Evolutionary conservation across 1,140 invertebrate genomes (phyloP).

Genomic region (Megalonaias nervosa): DNA sequence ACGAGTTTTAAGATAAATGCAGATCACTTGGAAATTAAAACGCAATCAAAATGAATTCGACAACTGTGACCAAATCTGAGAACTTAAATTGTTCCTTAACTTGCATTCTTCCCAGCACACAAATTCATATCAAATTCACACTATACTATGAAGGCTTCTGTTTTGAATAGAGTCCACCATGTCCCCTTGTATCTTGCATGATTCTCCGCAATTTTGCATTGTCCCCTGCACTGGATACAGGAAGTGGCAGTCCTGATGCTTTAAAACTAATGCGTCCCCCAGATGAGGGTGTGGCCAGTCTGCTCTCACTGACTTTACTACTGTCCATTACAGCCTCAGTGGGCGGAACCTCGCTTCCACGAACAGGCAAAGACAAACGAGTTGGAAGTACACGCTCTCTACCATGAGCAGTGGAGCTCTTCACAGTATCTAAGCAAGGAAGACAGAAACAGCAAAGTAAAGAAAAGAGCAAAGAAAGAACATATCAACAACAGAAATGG

Average conservation of each 20-base stretch:
- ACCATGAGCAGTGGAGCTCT: conserved; percentile 51
- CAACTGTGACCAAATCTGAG: no score
- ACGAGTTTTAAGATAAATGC: no score
- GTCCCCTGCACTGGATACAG: conserved; percentile 55
- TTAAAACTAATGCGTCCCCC: conserved; percentile 64
- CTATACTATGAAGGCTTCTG: no score
- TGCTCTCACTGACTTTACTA: conserved; percentile 56
- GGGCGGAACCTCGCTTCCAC: conserved; percentile 48
- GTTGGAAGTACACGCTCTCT: conserved; percentile 60
- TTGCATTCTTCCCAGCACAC: no score
- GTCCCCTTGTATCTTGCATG: conserved; percentile 46
- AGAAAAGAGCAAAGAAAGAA: conserved; percentile 15
- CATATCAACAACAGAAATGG: conserved; percentile 28
- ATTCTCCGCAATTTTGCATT: conserved; percentile 60
- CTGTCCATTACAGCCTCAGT: conserved; percentile 53
- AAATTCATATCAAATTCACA: no score
- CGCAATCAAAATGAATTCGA: no score
- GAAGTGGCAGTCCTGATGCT: conserved; percentile 64
- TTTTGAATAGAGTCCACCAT: conserved; percentile 15
- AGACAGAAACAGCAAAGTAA: neutral
- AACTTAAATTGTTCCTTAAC: no score
- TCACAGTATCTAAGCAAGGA: conserved; percentile 55
- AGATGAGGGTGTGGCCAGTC: conserved; percentile 65
- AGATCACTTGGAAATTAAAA: no score
- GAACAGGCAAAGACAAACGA: conserved; percentile 57